These are phyloP conservation scores for Meteorus colon DNA, from an alignment of 2,888 invertebrate species.

Conservation along the genomic window DNA sequence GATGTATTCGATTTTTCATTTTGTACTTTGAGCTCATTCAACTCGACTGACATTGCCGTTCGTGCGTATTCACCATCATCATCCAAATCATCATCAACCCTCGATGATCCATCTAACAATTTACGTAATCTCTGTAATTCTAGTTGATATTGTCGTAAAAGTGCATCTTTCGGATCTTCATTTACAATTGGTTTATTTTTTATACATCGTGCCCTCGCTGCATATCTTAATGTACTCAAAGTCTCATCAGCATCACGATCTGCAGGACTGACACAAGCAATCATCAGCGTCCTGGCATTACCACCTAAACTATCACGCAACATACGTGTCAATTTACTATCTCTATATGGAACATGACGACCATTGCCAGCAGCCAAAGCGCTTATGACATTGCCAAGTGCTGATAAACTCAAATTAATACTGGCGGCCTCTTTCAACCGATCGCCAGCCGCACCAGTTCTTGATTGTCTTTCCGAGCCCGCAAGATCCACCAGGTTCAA, in stretches of 20 bases:
- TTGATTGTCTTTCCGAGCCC: constrained; percentile 89
- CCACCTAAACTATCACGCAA: constrained; percentile 89
- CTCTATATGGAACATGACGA: constrained; percentile 85
- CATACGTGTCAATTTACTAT: constrained; percentile 88
- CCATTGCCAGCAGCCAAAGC: constrained; percentile 85
- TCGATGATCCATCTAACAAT: constrained; percentile 72
- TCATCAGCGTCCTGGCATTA: constrained; percentile 92
- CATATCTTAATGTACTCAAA: constrained; percentile 86
- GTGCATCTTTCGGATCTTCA: constrained; percentile 93
- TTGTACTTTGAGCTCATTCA: constrained; percentile 61
- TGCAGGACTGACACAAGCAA: constrained; percentile 88
- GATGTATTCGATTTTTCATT: constrained; percentile 66
- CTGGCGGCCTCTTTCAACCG: constrained; percentile 91
- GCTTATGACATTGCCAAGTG: constrained; percentile 92
- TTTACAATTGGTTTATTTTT: constrained; percentile 89
- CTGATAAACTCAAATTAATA: constrained; percentile 90
- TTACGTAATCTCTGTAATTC: constrained; percentile 84
- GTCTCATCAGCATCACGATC: constrained; percentile 90
- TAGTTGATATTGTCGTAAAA: constrained; percentile 87
- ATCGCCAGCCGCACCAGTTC: constrained; percentile 89
- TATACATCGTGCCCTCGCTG: constrained; percentile 90
- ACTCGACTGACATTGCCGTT: constrained; percentile 50
- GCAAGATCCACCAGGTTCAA: constrained; percentile 92
- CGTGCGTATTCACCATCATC: constrained; percentile 36
- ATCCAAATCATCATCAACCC: constrained; percentile 43